Evolutionary conservation across 2,888 invertebrate genomes (phyloP).

Genomic region (Plebejus argus): DNA sequence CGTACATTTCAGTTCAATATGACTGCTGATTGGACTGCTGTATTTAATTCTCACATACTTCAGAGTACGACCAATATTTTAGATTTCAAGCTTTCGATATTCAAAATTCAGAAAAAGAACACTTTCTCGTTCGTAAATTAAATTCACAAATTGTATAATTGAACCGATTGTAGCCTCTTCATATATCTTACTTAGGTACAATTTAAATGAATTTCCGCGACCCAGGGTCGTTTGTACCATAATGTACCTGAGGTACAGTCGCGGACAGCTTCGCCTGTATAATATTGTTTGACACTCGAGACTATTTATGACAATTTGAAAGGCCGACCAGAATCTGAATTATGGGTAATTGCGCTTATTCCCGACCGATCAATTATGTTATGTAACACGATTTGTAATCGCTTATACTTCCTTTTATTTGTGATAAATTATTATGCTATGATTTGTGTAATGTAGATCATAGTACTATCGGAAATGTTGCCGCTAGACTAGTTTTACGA

Average conservation of each 20-base stretch:
- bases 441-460: background rate
- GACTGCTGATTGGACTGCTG: too few species aligned
- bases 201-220: constrained; percentile 49
- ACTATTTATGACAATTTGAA: constrained; percentile 56
- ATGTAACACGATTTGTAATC: constrained; percentile 45
- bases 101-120: background rate
- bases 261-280: constrained; percentile 47
- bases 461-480: background rate
- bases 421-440: constrained; percentile 17
- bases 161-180: constrained; percentile 30
- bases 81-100: background rate
- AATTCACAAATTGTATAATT: background rate
- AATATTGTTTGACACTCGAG: constrained; percentile 54
- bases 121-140: background rate
- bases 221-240: constrained; percentile 49
- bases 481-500: background rate
- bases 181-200: constrained; percentile 44
- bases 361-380: constrained; percentile 48
- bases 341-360: constrained; percentile 53
- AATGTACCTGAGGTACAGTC: constrained; percentile 43
- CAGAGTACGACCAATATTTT: too few species aligned
- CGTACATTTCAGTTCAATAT: too few species aligned
- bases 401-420: constrained; percentile 34
- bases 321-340: constrained; percentile 53
- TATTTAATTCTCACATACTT: too few species aligned